A percentile compares a stretch with the other conserved stretches of the same genome.
Conservation (phyloP, 1,140 invertebrate genomes). For the Caligus rogercresseyi region DNA sequence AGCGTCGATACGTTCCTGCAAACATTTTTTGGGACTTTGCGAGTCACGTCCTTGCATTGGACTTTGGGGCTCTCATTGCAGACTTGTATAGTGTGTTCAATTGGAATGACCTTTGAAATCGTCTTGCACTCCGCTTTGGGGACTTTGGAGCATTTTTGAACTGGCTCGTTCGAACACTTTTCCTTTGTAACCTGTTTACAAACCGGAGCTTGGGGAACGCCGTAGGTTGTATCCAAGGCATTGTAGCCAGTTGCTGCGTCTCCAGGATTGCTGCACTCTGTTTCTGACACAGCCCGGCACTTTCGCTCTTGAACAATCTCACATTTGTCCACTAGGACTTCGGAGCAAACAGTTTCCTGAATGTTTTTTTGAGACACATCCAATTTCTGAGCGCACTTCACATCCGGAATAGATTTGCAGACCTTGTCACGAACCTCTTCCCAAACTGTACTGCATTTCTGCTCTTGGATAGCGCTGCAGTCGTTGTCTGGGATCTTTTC, state of each 20-base stretch:
- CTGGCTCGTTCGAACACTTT: background rate
- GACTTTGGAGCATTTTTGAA: background rate
- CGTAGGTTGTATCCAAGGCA: slow-evolving; percentile 2
- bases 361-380: slow-evolving; percentile 1
- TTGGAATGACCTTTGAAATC: background rate
- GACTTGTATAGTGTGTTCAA: slow-evolving; percentile 1
- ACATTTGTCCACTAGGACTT: background rate
- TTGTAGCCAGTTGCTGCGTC: background rate
- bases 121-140: background rate
- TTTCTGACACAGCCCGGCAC: background rate
- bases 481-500: slow-evolving; percentile 5
- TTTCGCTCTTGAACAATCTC: background rate
- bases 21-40: background rate
- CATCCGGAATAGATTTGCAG: background rate
- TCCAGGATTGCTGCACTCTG: background rate
- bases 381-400: background rate
- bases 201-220: background rate
- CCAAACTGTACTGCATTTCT: slow-evolving; percentile 11
- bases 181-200: background rate
- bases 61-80: slow-evolving; percentile 8
- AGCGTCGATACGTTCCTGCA: background rate
- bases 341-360: slow-evolving; percentile 3
- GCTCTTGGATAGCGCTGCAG: background rate
- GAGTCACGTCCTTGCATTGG: slow-evolving; percentile 4
- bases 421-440: background rate